These are phyloP conservation scores for Mechanitis messenoides DNA, from an alignment of 2,888 invertebrate species.

Conservation along the genomic window DNA sequence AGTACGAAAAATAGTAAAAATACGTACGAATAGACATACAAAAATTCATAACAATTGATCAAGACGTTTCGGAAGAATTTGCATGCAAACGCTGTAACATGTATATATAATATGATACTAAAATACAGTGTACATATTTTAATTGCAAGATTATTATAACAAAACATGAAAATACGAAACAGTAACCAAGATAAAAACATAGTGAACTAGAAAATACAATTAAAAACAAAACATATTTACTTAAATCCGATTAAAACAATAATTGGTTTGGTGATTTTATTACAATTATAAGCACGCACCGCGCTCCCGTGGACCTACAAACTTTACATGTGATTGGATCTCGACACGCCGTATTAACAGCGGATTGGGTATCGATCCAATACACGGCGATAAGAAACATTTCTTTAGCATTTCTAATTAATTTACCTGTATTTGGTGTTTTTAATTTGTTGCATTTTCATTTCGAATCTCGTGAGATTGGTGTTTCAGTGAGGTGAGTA, in stretches of 20 bases:
- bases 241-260: constrained; percentile 9
- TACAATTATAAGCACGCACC: constrained; percentile 66
- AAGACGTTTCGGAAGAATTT: too few species aligned
- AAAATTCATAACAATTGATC: too few species aligned
- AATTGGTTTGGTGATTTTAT: constrained; percentile 8
- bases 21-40: too few species aligned
- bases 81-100: too few species aligned
- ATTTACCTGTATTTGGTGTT: background rate
- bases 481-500: background rate
- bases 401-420: constrained; percentile 7
- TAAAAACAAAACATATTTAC: constrained; percentile 4
- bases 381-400: constrained; percentile 56
- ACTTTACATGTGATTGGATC: constrained; percentile 72
- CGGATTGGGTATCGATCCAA: constrained; percentile 72
- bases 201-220: background rate
- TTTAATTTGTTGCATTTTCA: constrained; percentile 8
- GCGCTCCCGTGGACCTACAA: constrained; percentile 69
- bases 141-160: too few species aligned
- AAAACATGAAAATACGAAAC: background rate
- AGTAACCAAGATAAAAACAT: background rate
- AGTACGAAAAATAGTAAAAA: too few species aligned
- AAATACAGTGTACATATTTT: too few species aligned
- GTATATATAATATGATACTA: too few species aligned
- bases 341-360: constrained; percentile 71
- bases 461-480: background rate